A percentile compares a stretch with the other conserved stretches of the same genome.
These are phyloP conservation scores for Neolamprologus caudopunctatus DNA, from an alignment of 2,113 vertebrate genomes.

Conservation along the genomic window DNA sequence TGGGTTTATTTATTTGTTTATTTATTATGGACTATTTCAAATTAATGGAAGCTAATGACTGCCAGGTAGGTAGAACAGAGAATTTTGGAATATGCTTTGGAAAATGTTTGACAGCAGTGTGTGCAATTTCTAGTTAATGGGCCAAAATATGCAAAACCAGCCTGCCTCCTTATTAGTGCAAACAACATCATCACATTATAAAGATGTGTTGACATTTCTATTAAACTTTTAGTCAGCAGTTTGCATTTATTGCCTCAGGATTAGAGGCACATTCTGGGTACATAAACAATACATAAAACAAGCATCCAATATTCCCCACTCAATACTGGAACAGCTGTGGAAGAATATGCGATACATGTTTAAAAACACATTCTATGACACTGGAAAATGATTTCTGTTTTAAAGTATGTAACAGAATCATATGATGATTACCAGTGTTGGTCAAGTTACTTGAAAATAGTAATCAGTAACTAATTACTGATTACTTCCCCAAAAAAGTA, in stretches of 20 bases:
- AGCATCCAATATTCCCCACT: neutral
- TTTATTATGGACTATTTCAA: neutral
- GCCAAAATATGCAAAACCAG: neutral
- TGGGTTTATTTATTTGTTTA: neutral
- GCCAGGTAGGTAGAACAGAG: neutral
- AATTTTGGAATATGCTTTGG: neutral
- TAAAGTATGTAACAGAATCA: neutral
- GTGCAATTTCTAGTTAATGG: constrained; percentile 24
- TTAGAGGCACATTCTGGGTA: neutral
- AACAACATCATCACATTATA: neutral
- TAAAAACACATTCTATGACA: neutral
- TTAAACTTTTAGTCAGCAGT: neutral
- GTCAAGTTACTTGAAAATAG: too few relatives aligned
- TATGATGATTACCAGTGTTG: neutral
- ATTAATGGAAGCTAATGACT: neutral
- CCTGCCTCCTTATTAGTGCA: neutral
- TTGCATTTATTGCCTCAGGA: neutral
- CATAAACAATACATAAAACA: neutral
- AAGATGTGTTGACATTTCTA: neutral
- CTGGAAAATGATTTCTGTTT: neutral
- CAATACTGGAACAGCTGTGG: neutral
- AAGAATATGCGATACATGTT: neutral
- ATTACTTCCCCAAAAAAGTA: too few relatives aligned
- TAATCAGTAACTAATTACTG: too few relatives aligned
- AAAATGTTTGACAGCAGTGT: neutral